Base-by-base conservation (phyloP, 2,888 invertebrate species). In the Hirudinaria manillensis region DNA sequence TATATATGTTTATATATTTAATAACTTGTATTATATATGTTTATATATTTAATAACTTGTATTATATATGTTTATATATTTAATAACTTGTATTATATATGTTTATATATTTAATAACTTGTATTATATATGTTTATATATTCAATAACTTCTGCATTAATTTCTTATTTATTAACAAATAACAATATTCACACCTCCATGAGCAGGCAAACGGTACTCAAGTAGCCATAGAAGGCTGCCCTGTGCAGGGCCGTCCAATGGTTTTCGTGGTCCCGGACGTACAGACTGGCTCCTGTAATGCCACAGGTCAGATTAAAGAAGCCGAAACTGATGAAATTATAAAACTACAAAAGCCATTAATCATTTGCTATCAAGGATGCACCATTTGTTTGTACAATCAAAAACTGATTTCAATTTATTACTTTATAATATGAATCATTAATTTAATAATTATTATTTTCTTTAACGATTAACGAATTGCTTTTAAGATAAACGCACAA, bases 201-300 rank as follows among this genome's bases (percentile, higher is more conserved):
- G 2, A 94, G 86, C 56, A 89, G 85, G 19, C 91, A 89, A 29
- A 92, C 90, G 53, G 89, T 88, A 81, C 90, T 89, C 78, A 94
- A 88, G 81, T 92, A 91, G 0, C 93, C 93, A 85, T 92, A 92
- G 84, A 91, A 92, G 32, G 93, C 86, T 78, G 92, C 90, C 74
- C 92, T 87, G 83, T 94, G 94, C 34, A 94, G 85, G 0, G 93
- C 89, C 13, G 92, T 93, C 85, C 91, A 92, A 0, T 91, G 91
- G 0, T 91, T 91, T 83, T 92, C 92, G 0, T 85, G 82, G 83
- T 92, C 92, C 77, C 88, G 88, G 0, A 87, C 87, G 81, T 90
- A 90, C 3, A 89, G 86, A 75, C 90, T 90, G 0, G 89, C 89
- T 76, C 87, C 85, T 71, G 32, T 13, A 68, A 61, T 16, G 61